Conservation (phyloP, 1,140 invertebrate genomes). For the Drosophila sucinea region DNA sequence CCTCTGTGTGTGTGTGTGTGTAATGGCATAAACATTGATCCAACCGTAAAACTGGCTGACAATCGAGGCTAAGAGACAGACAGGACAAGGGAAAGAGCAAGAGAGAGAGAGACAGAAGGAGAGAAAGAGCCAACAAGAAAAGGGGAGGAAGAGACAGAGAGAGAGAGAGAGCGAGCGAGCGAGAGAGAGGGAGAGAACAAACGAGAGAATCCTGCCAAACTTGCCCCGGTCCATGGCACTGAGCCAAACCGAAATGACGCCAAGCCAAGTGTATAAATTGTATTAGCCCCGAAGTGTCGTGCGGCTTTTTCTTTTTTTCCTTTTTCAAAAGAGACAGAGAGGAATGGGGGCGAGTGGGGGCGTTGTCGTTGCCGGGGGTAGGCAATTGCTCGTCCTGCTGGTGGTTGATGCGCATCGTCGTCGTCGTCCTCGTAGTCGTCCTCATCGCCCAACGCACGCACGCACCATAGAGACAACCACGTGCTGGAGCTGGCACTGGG, state of each 20-base stretch:
- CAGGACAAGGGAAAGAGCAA: slow-evolving; percentile 23
- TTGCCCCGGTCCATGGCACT: slow-evolving; percentile 54
- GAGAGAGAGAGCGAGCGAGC: slow-evolving; percentile 18
- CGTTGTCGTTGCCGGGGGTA: slow-evolving; percentile 28
- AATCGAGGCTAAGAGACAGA: slow-evolving; percentile 50
- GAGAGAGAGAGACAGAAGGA: slow-evolving; percentile 23
- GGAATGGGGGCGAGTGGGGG: background rate
- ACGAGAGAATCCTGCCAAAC: slow-evolving; percentile 45
- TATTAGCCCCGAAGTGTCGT: slow-evolving; percentile 78
- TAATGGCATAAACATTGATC: slow-evolving; percentile 77
- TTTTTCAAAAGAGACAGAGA: background rate
- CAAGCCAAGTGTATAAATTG: slow-evolving; percentile 80
- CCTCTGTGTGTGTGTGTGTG: slow-evolving; percentile 58
- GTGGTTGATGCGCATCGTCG: slow-evolving; percentile 68
- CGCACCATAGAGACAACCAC: slow-evolving; percentile 38
- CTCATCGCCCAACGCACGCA: slow-evolving; percentile 56
- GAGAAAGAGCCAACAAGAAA: background rate
- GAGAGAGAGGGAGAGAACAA: slow-evolving; percentile 20
- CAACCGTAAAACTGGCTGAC: slow-evolving; percentile 80
- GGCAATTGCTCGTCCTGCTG: slow-evolving; percentile 51
- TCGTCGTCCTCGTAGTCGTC: slow-evolving; percentile 41
- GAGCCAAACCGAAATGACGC: slow-evolving; percentile 77
- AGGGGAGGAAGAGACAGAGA: slow-evolving; percentile 8
- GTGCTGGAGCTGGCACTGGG: slow-evolving; percentile 9
- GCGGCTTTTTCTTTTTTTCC: slow-evolving; percentile 44